phyloP scores from a whole-genome alignment of 2,797 vertebrate species.

The Siniperca undulata region DNA sequence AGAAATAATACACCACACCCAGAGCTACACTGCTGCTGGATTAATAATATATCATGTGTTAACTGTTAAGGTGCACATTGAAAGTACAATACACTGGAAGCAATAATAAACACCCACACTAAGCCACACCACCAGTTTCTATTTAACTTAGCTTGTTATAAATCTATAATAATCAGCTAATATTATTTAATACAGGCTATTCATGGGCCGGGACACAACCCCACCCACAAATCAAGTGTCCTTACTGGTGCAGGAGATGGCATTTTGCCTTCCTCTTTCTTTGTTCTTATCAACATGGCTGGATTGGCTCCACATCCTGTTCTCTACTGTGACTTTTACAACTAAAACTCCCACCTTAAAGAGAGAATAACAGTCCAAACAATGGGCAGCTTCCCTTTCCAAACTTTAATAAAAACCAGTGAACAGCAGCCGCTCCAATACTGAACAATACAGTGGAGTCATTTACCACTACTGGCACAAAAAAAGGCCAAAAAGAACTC shows the following conservation, averaged over 20 bases:
- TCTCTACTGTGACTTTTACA: conserved; percentile 63
- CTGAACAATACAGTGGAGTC: conserved; percentile 57
- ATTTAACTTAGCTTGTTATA: not conserved
- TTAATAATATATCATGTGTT: conserved; percentile 40
- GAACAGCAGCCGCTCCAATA: conserved; percentile 31
- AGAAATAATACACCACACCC: conserved; percentile 43
- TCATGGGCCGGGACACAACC: not conserved
- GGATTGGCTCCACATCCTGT: conserved; percentile 70
- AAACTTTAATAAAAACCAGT: conserved; percentile 50
- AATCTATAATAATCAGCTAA: not conserved
- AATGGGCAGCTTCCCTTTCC: conserved; percentile 72
- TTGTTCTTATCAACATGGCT: conserved; percentile 33
- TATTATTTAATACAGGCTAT: not conserved
- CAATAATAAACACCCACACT: conserved; percentile 1
- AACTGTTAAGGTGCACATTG: not conserved
- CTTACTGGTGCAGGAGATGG: conserved; percentile 40
- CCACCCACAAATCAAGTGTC: conserved; percentile 26
- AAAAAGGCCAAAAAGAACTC: conserved; percentile 1
- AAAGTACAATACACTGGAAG: conserved; percentile 18
- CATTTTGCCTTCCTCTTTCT: conserved; percentile 48
- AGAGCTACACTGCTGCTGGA: not conserved
- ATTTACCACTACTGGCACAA: conserved; percentile 13
- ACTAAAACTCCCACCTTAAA: conserved; percentile 37
- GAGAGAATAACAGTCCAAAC: conserved; percentile 61
- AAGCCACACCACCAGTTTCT: not conserved